phyloP scores from a whole-genome alignment of 2,797 vertebrate species.

The Echiichthys vipera region DNA sequence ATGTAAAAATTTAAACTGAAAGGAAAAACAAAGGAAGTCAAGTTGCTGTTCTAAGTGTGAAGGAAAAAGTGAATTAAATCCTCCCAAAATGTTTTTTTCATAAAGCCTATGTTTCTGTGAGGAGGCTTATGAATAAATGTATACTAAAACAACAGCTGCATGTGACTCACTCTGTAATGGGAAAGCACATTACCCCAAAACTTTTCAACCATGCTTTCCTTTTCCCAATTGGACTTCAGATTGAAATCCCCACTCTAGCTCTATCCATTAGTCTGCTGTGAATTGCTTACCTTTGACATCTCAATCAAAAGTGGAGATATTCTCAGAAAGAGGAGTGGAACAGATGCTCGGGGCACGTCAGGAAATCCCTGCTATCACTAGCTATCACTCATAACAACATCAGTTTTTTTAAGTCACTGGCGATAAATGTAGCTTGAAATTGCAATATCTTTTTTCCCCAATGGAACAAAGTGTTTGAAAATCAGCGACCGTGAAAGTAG shows the following conservation, averaged over 20 bases:
- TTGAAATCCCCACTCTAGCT: constrained; percentile 33
- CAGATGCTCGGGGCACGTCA: constrained; percentile 52
- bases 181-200: constrained; percentile 48
- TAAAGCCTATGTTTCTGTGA: constrained; percentile 50
- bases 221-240: constrained; percentile 18
- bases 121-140: constrained; percentile 75
- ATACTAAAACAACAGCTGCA: constrained; percentile 66
- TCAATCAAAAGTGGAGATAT: constrained; percentile 68
- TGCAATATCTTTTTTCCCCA: constrained; percentile 46
- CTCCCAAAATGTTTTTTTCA: constrained; percentile 52
- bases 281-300: constrained; percentile 56
- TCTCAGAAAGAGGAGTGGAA: constrained; percentile 48
- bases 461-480: constrained; percentile 67
- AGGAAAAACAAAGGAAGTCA: constrained; percentile 27
- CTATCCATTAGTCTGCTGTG: constrained; percentile 48
- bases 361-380: constrained; percentile 63
- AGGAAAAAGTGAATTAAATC: constrained; percentile 42
- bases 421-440: constrained; percentile 82
- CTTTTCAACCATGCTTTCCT: constrained; percentile 13
- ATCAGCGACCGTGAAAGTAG: constrained; percentile 67
- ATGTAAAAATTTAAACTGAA: background rate
- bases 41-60: constrained; percentile 2
- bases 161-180: constrained; percentile 44
- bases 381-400: constrained; percentile 63
- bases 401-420: constrained; percentile 58